Evolutionary conservation across 2,797 vertebrate genomes (phyloP), one percentile per base, ranked within the genome.

Genomic region (Gallirallus australis): DNA sequence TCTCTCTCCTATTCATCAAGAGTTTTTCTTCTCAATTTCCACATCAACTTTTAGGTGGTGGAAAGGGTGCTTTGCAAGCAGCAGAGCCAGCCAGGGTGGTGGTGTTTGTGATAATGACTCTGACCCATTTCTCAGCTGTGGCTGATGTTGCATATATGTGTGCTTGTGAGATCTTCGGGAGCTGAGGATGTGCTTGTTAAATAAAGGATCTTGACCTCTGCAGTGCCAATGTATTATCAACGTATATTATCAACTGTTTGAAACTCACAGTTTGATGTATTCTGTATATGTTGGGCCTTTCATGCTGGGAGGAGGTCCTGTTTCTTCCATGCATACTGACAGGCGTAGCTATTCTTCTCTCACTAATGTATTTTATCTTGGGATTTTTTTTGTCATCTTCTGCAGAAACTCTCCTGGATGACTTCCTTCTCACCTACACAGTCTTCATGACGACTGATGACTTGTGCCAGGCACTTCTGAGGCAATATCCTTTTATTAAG

Each of bases 381-480:
- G 33, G 6, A 14, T 60, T 91, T 94, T 91, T 94, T 94, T 96
- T 89, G 63, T 90, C 59, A 90, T 93, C 85, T 91, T 97, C 91
- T 96, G 39, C 98, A 99, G 99, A 99, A 91, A 98, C 98, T 40
- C 99, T 99, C 53, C 98, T 99, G 94, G 99, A 99, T 96, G 99
- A 99, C 97, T 99, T 99, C 96, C 98, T 99, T 86, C 98, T 99
- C 96, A 99, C 99, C 1, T 99, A 99, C 95, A 99, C 99, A 1
- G 99, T 99, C 85, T 99, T 99, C 98, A 99, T 99, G 99, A 99
- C 99, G 4, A 99, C 99, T 4, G 98, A 98, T 91, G 99, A 99
- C 97, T 98, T 99, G 97, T 99, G 99, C 95, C 99, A 99, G 97
- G 99, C 99, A 52, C 98, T 99, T 82, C 97, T 99, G 86, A 98